Evolutionary conservation across 2,888 invertebrate species (phyloP), one percentile per base, ranked within the genome.

Genomic region (Teleiodes luculella): DNA sequence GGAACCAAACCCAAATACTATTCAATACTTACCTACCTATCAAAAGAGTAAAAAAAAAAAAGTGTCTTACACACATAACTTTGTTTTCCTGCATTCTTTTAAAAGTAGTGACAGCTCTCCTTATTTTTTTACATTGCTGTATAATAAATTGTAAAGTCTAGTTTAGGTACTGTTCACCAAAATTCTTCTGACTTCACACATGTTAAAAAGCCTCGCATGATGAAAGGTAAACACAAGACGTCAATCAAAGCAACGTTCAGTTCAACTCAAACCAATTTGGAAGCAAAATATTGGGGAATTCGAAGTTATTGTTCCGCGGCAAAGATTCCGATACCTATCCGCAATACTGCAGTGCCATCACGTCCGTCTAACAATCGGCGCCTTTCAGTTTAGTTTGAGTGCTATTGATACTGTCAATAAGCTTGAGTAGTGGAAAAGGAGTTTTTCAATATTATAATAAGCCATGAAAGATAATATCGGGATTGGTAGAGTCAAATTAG

Each of bases 121-220:
- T 4, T 24, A 24, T 24, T 24, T 24, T 24, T 24, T 24, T 24
- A 24, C 24, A 24, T 24, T 4, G 24, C 3, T 4, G 6, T 6
- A 4, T 24, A 24, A 6, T 24, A 24, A 4, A 4, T 24, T 24
- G 79, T 77, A 76, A 78, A 82, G 83, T 86, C 83, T 79, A 76
- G 82, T 72, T 70, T 76, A 60, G 61, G 86, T 86, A 83, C 83
- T 81, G 76, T 80, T 78, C 72, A 71, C 76, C 67, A 10, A 43
- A 8, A 63, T 74, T 76, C 73, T 83, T 83, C 82, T 79, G 24
- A 24, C n/a, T n/a, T n/a, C n/a, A n/a, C n/a, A n/a, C n/a, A n/a
- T n/a, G n/a, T n/a, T 24, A 24, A 6, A 6, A 24, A 24, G 6
- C n/a, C n/a, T 24, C 24, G 6, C 24, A 24, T 24, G 6, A 24